Evolutionary conservation across 2,113 vertebrate species (phyloP).

Genomic region (Salvelinus fontinalis): DNA sequence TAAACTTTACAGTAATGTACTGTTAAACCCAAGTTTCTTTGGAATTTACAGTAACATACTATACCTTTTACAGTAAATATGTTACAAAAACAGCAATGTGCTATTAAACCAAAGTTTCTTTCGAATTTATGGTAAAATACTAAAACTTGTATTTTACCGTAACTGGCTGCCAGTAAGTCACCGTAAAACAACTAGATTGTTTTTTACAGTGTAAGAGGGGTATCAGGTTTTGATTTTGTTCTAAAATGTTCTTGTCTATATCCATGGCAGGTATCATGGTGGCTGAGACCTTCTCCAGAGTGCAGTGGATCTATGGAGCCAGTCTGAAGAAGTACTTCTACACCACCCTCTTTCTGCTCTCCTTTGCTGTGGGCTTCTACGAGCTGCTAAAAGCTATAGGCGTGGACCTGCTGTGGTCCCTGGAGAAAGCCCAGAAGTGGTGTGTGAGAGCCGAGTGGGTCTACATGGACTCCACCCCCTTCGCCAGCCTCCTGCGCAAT

Average conservation of each 20-base stretch:
- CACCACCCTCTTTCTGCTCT: constrained; percentile 83
- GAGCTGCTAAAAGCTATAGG: constrained; percentile 81
- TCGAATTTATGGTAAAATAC: too few species aligned
- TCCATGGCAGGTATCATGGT: constrained; percentile 83
- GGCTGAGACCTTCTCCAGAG: constrained; percentile 84
- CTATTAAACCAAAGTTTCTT: too few species aligned
- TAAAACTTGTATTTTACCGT: too few species aligned
- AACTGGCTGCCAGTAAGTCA: too few species aligned
- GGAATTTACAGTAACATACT: too few species aligned
- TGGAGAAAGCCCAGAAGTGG: constrained; percentile 89
- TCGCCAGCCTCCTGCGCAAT: constrained; percentile 93
- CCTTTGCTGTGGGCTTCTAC: constrained; percentile 90
- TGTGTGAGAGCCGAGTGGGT: constrained; percentile 88
- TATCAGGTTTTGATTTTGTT: neutral
- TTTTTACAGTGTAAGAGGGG: too few species aligned
- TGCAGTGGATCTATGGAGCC: constrained; percentile 83
- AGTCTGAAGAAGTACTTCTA: constrained; percentile 83
- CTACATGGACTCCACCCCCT: constrained; percentile 89
- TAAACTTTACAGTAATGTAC: too few species aligned
- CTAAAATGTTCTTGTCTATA: too few species aligned
- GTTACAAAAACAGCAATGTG: too few species aligned
- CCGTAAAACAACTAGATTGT: too few species aligned
- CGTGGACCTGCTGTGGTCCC: constrained; percentile 91
- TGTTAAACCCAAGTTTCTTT: too few species aligned
- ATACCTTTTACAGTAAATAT: too few species aligned